These are phyloP conservation scores for Okapia johnstoni DNA, from an alignment of 2,113 vertebrate genomes.

Conservation along the genomic window DNA sequence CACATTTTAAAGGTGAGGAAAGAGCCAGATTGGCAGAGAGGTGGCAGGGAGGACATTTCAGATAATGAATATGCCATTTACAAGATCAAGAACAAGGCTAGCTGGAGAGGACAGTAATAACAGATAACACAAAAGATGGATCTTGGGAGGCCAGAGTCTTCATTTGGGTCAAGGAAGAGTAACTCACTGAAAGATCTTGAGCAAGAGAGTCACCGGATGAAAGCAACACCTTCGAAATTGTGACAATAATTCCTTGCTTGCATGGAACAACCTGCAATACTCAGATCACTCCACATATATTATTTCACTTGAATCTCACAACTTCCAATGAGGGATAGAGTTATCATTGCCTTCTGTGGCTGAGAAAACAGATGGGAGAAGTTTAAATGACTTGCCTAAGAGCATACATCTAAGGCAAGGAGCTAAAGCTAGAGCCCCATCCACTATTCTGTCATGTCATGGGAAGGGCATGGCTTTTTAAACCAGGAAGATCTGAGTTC, in stretches of 20 bases:
- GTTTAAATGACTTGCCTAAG: neutral
- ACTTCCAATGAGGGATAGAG: neutral
- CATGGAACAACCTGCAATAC: too few species aligned
- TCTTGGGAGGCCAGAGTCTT: neutral
- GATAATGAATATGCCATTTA: rapidly evolving
- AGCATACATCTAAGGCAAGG: neutral
- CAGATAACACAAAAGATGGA: too few species aligned
- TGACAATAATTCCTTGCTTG: rapidly evolving
- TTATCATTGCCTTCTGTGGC: neutral
- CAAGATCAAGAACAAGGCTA: neutral
- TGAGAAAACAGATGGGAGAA: neutral
- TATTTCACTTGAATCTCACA: neutral
- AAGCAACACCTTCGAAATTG: neutral
- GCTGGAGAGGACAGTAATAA: neutral
- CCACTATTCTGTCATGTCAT: rapidly evolving
- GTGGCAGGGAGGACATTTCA: neutral
- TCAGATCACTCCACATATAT: neutral
- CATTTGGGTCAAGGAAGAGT: neutral
- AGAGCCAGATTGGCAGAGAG: neutral
- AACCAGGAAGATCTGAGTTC: neutral
- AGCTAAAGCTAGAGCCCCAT: neutral
- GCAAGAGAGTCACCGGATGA: neutral
- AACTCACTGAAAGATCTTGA: neutral
- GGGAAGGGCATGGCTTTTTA: neutral
- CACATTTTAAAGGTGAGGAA: neutral